phyloP scores from a whole-genome alignment of 37 sponge, comb jelly and placozoan species.

The Eunapius fragilis region DNA sequence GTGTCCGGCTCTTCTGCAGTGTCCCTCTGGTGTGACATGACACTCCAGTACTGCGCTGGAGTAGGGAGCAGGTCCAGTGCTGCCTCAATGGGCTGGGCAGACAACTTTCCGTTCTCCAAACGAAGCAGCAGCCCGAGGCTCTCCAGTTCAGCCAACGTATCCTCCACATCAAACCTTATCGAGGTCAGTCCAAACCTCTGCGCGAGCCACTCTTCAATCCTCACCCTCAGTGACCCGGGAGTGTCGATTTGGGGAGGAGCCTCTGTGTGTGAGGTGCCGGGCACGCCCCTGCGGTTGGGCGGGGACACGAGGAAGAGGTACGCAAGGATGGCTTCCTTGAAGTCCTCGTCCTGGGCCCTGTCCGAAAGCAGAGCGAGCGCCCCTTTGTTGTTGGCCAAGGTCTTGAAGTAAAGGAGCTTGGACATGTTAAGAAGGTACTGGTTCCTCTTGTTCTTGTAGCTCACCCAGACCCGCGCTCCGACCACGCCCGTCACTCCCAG shows the following conservation, averaged over 20 bases:
- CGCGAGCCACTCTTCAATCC: conserved; percentile 77
- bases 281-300: conserved; percentile 66
- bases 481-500: conserved; percentile 49
- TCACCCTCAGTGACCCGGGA: conserved; percentile 37
- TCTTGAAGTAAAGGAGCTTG: conserved; percentile 80
- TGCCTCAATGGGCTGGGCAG: conserved; percentile 61
- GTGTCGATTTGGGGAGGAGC: conserved; percentile 59
- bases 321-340: conserved; percentile 86
- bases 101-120: conserved; percentile 33
- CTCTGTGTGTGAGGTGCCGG: conserved; percentile 47
- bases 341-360: conserved; percentile 84
- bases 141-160: conserved; percentile 66
- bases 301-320: conserved; percentile 79
- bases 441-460: conserved; percentile 91
- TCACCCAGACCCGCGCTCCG: conserved; percentile 69
- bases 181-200: conserved; percentile 29
- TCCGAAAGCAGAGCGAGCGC: conserved; percentile 80
- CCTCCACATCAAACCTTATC: conserved; percentile 73
- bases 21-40: conserved; percentile 52
- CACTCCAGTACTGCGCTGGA: conserved; percentile 37
- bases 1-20: conserved; percentile 18
- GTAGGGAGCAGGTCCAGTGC: conserved; percentile 74
- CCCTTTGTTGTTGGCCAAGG: conserved; percentile 86
- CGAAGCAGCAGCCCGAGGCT: conserved; percentile 61
- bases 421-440: conserved; percentile 76